Evolutionary conservation across 1,140 invertebrate species (phyloP), one percentile per base, ranked within the genome.

Genomic region (Ctenoplectra terminalis): DNA sequence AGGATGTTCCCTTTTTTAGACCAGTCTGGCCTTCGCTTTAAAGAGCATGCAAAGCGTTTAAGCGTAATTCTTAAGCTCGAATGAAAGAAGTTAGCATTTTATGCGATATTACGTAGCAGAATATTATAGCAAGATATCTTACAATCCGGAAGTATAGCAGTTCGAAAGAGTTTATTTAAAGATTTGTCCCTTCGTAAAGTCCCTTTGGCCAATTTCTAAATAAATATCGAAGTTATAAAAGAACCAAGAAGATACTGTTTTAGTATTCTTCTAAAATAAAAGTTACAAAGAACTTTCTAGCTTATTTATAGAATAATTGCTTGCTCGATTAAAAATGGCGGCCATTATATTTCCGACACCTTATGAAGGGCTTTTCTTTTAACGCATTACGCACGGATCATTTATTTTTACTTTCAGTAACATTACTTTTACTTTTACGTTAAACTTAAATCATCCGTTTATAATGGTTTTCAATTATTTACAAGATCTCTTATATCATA

Each of bases 91-190:
- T 5, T 6, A 46, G 52, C 40, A 15, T 7, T n/a, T 29, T 43
- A 31, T 26, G 29, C 48, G 43, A 31, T 34, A 43, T 61, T 50
- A 64, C 17, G 1, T 8, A 75, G 37, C 43, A 46, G n/a, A 37
- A 3, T 29, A 58, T 46, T 48, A 15, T 20, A 37, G 3, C 29
- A 48, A 34, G 8, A 9, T 0, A 11, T 43, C 46, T 79, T 72
- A 79, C 69, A 17, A 31, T 73, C 69, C 69, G 77, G 69, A 79
- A 79, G 69, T 43, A 63, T 34, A 69, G 34, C 8, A 52, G 0
- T 52, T 79, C 26, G 2, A n/a, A 71, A 23, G 54, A 43, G 6
- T 23, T 60, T 40, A 20, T 26, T 23, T 1, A 13, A 69, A 37
- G 23, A 46, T 48, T 48, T 7, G 17, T n/a, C 31, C 67, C 54